Evolutionary conservation across 2,797 vertebrate genomes (phyloP), one percentile per base, ranked within the genome.

Genomic region (Cottoperca gobio): DNA sequence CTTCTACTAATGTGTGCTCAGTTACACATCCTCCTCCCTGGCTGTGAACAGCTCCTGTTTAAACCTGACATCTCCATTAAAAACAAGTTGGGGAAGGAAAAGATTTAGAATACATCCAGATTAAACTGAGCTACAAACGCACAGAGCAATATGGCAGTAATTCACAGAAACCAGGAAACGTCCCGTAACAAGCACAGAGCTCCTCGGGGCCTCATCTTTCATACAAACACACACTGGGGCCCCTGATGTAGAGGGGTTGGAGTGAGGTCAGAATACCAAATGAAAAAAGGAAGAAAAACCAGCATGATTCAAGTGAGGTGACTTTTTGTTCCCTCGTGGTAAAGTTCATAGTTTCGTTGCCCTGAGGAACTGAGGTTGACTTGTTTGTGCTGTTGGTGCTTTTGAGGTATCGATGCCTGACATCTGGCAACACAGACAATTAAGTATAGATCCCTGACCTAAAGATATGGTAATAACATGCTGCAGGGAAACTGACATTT

Each of bases 241-340:
- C 82, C 68, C 76, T 66, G 66, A 65, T 61, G 70, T 8, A 13
- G 53, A 58, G 72, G 76, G 88, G 84, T 82, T 77, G 85, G 67
- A 68, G 64, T 87, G 82, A 86, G 88, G 88, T 91, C 89, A 90
- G 84, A 83, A 82, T 87, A 83, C 65, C 60, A 84, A 87, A 89
- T 84, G 81, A 33, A 83, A 87, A n/a, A 73, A 73, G 68, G 59
- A 78, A 72, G 69, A 78, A 86, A 81, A 79, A 69, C 16, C 71
- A 69, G 70, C 71, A 13, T 53, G 85, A 86, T 81, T 85, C 66
- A 68, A 73, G 85, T 13, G 54, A 88, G 67, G 81, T 57, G 76
- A 78, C 85, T 76, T 70, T 65, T 46, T 9, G 76, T 78, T 75
- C 77, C 70, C 61, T 60, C 23, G 46, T 59, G 85, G 81, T 79